A percentile compares a stretch with the other conserved stretches of the same genome.
These are phyloP conservation scores for Acrocera orbiculus DNA, from an alignment of 2,888 invertebrate species.

Conservation along the genomic window DNA sequence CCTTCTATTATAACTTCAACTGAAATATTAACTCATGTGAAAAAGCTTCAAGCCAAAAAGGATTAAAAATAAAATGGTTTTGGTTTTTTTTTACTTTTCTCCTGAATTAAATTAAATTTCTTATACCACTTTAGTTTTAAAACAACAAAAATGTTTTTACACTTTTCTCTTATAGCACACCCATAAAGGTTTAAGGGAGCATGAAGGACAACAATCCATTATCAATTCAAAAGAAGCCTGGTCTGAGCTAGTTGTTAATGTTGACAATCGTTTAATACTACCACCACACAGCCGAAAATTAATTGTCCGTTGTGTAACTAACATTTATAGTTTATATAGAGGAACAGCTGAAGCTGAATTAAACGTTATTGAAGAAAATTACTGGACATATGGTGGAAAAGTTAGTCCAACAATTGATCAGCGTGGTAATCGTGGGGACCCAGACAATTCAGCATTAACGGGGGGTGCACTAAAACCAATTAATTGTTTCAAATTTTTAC, in stretches of 20 bases:
- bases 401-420: slow-evolving; percentile 14
- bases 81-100: no score
- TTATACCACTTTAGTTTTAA: no score
- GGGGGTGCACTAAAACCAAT: no score
- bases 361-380: slow-evolving; percentile 10
- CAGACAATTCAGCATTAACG: slow-evolving; percentile 14
- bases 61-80: no score
- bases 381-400: slow-evolving; percentile 12
- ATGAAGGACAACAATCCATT: slow-evolving; percentile 5
- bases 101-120: no score
- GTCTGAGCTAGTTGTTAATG: slow-evolving; percentile 13
- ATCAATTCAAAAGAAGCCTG: slow-evolving; percentile 12
- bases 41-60: no score
- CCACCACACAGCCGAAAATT: slow-evolving; percentile 8
- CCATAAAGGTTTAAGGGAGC: slow-evolving; percentile 11
- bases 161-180: slow-evolving; percentile 12
- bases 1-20: no score
- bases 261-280: slow-evolving; percentile 12
- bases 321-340: slow-evolving; percentile 13
- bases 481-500: no score
- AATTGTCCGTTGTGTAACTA: slow-evolving; percentile 14
- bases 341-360: slow-evolving; percentile 12
- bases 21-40: no score
- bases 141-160: no score
- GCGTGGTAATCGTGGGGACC: slow-evolving; percentile 13